Evolutionary conservation across 2,113 vertebrate genomes (phyloP).

Genomic region (Bostrychus sinensis): DNA sequence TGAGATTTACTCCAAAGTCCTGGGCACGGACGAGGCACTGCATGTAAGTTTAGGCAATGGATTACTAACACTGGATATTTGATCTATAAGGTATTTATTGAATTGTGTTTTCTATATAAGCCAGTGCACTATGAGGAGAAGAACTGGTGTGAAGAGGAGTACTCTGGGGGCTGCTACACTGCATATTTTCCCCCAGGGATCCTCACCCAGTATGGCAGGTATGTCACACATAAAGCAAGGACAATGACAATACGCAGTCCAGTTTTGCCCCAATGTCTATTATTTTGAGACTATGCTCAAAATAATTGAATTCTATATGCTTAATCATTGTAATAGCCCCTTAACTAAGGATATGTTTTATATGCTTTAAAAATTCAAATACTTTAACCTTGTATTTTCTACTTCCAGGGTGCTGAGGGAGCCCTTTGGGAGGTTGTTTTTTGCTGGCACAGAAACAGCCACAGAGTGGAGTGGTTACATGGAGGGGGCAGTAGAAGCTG

Average conservation of each 20-base stretch:
- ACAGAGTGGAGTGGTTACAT: slow-evolving; percentile 98
- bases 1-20: slow-evolving; percentile 91
- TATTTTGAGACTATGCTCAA: too few relatives aligned
- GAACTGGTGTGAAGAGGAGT: slow-evolving; percentile 98
- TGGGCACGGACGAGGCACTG: slow-evolving; percentile 90
- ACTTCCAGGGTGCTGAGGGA: slow-evolving; percentile 87
- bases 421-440: slow-evolving; percentile 87
- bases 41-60: slow-evolving; percentile 80
- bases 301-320: too few relatives aligned
- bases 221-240: too few relatives aligned
- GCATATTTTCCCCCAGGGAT: slow-evolving; percentile 93
- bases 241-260: too few relatives aligned
- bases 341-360: too few relatives aligned
- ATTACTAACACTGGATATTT: background rate
- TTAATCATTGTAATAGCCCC: too few relatives aligned
- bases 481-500: slow-evolving; percentile 94
- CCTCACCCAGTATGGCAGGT: slow-evolving; percentile 95
- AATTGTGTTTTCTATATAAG: slow-evolving; percentile 65
- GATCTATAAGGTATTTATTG: background rate
- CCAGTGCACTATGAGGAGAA: slow-evolving; percentile 98
- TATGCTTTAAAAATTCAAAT: background rate
- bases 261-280: too few relatives aligned
- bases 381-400: background rate
- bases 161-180: slow-evolving; percentile 96
- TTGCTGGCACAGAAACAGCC: slow-evolving; percentile 95